Base-by-base conservation (phyloP, 2,888 invertebrate genomes). In the Elmis aenea region DNA sequence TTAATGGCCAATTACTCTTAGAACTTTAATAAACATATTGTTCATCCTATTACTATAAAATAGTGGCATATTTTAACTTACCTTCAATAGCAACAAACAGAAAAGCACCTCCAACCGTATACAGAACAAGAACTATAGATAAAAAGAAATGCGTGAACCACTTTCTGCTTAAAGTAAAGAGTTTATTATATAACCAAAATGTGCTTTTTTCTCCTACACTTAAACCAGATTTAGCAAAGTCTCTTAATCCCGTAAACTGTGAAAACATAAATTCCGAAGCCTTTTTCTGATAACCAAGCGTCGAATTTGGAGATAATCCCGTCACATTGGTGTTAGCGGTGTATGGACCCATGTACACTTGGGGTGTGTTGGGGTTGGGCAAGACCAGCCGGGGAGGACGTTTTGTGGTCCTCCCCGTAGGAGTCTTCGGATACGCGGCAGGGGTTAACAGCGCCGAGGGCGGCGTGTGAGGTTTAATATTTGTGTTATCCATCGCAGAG, bases 121-220 rank as follows among this genome's bases (percentile, higher is more conserved):
- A 94, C 33, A 81, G 64, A 33, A 82, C 69, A 42, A 93, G 76
- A 51, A 91, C 79, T 51, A 86, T 61, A 53, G 85, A 77, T 55
- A 93, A 74, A 64, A 90, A 90, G 42, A 89, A 79, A 67, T 92
- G 91, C 21, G 91, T 91, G 61, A 92, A 90, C 90, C 91, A 91
- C 58, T 77, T 79, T 56, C 78, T 81, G 2, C 89, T 90, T 71
- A 81, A 79, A 34, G 77, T 70, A 57, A 83, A 79, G 45, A 89
- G 72, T 70, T 83, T 87, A 46, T 82, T 81, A 61, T 87, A 87
- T 43, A 86, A 68, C 77, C 85, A 86, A 52, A 81, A 84, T 0
- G 85, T 85, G 40, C 79, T 76, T 62, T 86, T 88, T 66, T 90
- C 90, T 40, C 90, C 90, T 20, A 81, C 79, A 66, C 87, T 87